Evolutionary conservation across 2,113 vertebrate genomes (phyloP), one percentile per base, ranked within the genome.

Genomic region (Stigmatopora argus): DNA sequence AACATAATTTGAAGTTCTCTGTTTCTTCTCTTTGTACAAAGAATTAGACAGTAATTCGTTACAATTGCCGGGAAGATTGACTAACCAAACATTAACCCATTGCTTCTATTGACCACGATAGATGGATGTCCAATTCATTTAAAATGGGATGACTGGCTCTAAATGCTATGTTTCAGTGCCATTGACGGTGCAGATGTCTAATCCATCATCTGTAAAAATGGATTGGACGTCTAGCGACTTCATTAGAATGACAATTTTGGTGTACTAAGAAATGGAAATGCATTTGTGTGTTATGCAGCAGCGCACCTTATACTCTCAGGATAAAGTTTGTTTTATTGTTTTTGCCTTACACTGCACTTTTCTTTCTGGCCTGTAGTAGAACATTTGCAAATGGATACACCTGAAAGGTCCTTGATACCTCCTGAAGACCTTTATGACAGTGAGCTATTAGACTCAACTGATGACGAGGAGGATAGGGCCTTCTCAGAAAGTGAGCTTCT

Each of bases 321-420:
- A 6, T 34, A 4, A 2, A 0, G 7, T 0, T 12, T 46, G 3
- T 23, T 5, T 52, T 64, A 10, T 51, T 5, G 15, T 7, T 52
- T n/a, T 48, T 64, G 48, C 23, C n/a, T 47, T 66, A 4, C 17
- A 34, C 3, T 64, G 11, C 66, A 49, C 55, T 12, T 48, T 12
- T 10, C 18, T 1, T 4, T 57, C 68, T 51, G 73, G 0, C 70
- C 72, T 73, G 10, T 61, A 76, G 23, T 45, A 85, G 88, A 87
- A 81, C 73, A 71, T 65, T 82, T 73, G 79, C 64, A 77, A 77
- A 99, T 99, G 97, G 97, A 96, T 75, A 93, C 94, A 75, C 90
- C 95, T 51, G 92, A 97, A 89, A 96, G 89, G 87, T 93, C 92
- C 74, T 93, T 92, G 77, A 91, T 86, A 85, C 97, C 95, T 75